Evolutionary conservation across 2,113 vertebrate genomes (phyloP), one percentile per base, ranked within the genome.

Genomic region (Crotophaga sulcirostris): DNA sequence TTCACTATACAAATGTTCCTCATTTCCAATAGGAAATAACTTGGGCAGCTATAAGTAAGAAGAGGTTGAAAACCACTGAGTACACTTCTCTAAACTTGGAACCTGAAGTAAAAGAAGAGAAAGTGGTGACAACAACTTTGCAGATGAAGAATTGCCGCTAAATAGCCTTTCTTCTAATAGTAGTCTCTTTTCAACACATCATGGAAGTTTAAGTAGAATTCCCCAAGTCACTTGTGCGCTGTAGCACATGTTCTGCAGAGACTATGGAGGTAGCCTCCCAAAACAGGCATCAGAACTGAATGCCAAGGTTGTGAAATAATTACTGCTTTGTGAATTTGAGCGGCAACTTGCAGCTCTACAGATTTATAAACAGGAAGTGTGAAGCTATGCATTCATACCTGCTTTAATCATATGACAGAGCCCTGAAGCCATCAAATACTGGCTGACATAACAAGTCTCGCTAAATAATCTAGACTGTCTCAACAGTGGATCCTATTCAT

Each of bases 311-410:
- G 89, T 95, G 96, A 97, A 96, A 95, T 95, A 96, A 97, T 97
- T 92, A 92, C 81, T 78, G 84, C 93, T 84, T 68, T 79, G 84
- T 87, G 90, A 58, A 78, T 95, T 81, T 68, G 60, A 95, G 88
- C 2, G 0, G 83, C 90, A 76, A 45, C 93, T 93, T 31, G 85
- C 69, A 94, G 82, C 84, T 93, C 89, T 40, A 42, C 84, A 70
- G 72, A 70, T 90, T 72, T 94, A 97, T 93, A 96, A 93, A 97
- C 94, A 96, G 96, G 96, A 97, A 96, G 96, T 36, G 52, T 84
- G 85, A 94, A 89, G 93, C 85, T 83, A 67, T 72, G 90, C 79
- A 78, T 96, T 94, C 94, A 84, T 94, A 96, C 96, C 95, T 93
- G 93, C 92, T 86, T 86, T 86, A 79, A 86, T 91, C 93, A 95